phyloP scores from a whole-genome alignment of 2,888 invertebrate species.

The Muschampia plurimacula region DNA sequence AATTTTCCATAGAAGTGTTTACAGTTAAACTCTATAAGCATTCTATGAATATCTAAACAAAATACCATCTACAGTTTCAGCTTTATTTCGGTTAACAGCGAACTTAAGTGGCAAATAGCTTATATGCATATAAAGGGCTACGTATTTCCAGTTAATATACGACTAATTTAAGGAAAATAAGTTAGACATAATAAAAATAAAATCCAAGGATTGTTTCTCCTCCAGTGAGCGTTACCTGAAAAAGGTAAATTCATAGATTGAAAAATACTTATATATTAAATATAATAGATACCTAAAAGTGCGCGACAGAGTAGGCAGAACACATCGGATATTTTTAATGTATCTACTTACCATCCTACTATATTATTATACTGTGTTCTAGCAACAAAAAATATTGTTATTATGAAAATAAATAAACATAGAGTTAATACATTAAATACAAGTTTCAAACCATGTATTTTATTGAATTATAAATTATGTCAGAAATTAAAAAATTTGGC shows the following conservation, averaged over 20 bases:
- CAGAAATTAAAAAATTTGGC: no score
- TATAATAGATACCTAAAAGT: no score
- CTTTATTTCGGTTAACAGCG: conserved; percentile 11
- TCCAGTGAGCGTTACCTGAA: conserved; percentile 71
- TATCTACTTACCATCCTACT: no score
- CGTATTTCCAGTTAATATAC: conserved; percentile 8
- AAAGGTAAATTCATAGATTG: conserved; percentile 41
- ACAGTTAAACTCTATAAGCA: conserved; percentile 23
- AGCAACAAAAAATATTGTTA: no score
- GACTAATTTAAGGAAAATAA: conserved; percentile 52
- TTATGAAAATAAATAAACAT: no score
- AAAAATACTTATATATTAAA: not conserved
- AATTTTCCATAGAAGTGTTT: conserved; percentile 18
- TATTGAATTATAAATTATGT: no score
- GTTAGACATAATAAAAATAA: conserved; percentile 56
- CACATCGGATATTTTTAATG: no score
- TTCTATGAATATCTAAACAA: conserved; percentile 33
- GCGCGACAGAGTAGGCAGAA: no score
- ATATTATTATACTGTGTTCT: no score
- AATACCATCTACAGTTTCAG: conserved; percentile 25
- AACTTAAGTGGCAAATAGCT: conserved; percentile 27
- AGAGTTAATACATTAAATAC: no score
- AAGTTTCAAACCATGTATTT: no score
- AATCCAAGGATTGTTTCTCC: conserved; percentile 64
- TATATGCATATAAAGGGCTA: conserved; percentile 9